phyloP scores from a whole-genome alignment of 2,888 invertebrate species.

The Euplexia lucipara region DNA sequence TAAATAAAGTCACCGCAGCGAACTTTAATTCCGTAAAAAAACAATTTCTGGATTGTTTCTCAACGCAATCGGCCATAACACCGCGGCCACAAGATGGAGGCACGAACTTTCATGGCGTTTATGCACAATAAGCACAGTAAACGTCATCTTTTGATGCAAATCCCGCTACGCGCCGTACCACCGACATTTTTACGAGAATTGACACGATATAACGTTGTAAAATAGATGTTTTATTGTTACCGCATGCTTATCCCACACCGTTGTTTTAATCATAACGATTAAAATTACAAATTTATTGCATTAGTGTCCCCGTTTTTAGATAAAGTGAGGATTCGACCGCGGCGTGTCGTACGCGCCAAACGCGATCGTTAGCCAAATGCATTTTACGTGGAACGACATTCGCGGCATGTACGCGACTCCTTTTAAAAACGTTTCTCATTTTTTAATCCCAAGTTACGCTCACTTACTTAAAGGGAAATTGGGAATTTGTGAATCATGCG shows the following conservation, averaged over 20 bases:
- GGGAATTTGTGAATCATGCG: slow-evolving; percentile 49
- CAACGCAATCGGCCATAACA: slow-evolving; percentile 79
- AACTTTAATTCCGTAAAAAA: slow-evolving; percentile 73
- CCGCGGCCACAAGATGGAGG: slow-evolving; percentile 74
- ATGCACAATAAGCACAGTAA: slow-evolving; percentile 79
- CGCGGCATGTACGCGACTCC: slow-evolving; percentile 42
- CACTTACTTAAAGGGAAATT: slow-evolving; percentile 49
- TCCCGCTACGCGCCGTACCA: slow-evolving; percentile 76
- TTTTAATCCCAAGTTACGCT: slow-evolving; percentile 60
- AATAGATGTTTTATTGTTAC: slow-evolving; percentile 84
- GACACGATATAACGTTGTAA: slow-evolving; percentile 80
- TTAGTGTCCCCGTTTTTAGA: slow-evolving; percentile 79
- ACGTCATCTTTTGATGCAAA: slow-evolving; percentile 81
- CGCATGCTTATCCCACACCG: slow-evolving; percentile 76
- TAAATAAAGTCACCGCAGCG: slow-evolving; percentile 67
- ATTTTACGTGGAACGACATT: slow-evolving; percentile 73
- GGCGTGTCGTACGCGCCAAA: slow-evolving; percentile 70
- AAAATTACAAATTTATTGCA: slow-evolving; percentile 87
- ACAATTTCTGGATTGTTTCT: slow-evolving; percentile 74
- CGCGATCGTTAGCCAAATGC: slow-evolving; percentile 65
- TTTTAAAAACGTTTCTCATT: slow-evolving; percentile 41
- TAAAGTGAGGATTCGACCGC: slow-evolving; percentile 74
- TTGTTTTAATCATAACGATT: slow-evolving; percentile 89
- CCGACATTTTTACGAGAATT: slow-evolving; percentile 82
- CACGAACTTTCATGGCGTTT: slow-evolving; percentile 74